Base-by-base conservation (phyloP, 2,888 invertebrate species). In the Mimumesa dahlbomi region DNA sequence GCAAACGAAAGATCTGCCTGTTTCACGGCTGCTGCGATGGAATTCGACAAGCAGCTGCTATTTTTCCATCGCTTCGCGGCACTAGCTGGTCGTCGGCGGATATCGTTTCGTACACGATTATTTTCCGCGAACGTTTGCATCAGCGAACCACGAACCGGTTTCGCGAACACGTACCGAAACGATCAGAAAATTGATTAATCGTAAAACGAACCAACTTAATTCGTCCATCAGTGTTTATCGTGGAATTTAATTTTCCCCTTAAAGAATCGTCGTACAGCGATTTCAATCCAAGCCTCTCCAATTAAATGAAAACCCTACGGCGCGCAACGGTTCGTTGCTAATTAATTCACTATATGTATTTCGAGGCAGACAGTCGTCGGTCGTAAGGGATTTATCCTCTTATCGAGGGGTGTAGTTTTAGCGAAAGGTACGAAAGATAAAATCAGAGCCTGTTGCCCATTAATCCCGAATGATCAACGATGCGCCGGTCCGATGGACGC, bases 401-500 rank as follows among this genome's bases (percentile, higher is more conserved):
- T 16, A 16, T 34, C 40, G 16, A 40, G 16, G 4, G 18, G 16
- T 40, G 16, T 4, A 14, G 14, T 59, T 22, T 25, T 36, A 14
- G 22, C 65, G 62, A 25, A 54, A 66, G 45, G 38, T 43, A 34
- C 25, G n/a, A 48, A 52, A 43, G 58, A 69, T 52, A 53, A 52
- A 58, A 69, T 49, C 65, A 21, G 21, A 36, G n/a, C 21, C 21
- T 22, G 4, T 43, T 31, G 38, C 29, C 45, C 69, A 56, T 61
- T 59, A 59, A 61, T 69, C 54, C 54, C 49, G 53, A 19, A 38
- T 52, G 62, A 63, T 58, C 59, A 36, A 65, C 52, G 50, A 65
- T n/a, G 52, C 45, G 14, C 19, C 16, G 11, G 34, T n/a, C 45
- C 52, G 46, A 58, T 65, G 52, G 65, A 65, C 59, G 52, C 43